A percentile compares a stretch with the other conserved stretches of the same genome.
These are phyloP conservation scores for Pseudochirops corinnae DNA, from an alignment of 2,797 vertebrate genomes.

Conservation along the genomic window DNA sequence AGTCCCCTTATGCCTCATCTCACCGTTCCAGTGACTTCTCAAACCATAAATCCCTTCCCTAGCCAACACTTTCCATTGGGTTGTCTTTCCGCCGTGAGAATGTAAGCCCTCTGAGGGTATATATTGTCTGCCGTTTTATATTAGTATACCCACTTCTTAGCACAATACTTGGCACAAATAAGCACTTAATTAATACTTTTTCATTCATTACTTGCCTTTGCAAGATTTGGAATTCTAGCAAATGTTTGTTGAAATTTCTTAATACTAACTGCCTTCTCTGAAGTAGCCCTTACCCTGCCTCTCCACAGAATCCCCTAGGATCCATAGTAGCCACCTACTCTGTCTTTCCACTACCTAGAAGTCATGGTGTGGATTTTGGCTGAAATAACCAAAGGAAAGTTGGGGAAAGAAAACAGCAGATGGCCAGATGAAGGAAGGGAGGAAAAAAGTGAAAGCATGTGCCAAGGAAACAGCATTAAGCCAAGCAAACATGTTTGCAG, in stretches of 20 bases:
- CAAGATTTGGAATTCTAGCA: background rate
- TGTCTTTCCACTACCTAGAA: background rate
- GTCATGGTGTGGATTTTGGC: background rate
- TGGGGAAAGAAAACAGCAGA: background rate
- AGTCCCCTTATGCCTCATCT: background rate
- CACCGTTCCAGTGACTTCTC: background rate
- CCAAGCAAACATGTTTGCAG: background rate
- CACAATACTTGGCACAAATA: background rate
- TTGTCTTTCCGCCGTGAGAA: background rate
- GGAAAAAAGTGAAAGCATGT: background rate
- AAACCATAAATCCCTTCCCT: background rate
- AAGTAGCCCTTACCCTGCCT: background rate
- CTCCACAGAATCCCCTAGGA: background rate
- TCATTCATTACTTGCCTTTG: background rate
- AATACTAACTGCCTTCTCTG: background rate
- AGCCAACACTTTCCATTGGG: background rate
- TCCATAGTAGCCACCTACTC: background rate
- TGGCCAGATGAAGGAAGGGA: background rate
- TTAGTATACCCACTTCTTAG: background rate
- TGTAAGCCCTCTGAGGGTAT: background rate
- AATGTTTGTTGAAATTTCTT: background rate
- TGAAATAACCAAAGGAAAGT: background rate
- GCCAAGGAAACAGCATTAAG: background rate
- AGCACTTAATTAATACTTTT: background rate
- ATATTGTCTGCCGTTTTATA: background rate